Percentiles rank a stretch among this genome's conserved stretches.
These are phyloP conservation scores for Pachycephala philippinensis DNA, from an alignment of 2,113 vertebrate genomes.

Conservation along the genomic window DNA sequence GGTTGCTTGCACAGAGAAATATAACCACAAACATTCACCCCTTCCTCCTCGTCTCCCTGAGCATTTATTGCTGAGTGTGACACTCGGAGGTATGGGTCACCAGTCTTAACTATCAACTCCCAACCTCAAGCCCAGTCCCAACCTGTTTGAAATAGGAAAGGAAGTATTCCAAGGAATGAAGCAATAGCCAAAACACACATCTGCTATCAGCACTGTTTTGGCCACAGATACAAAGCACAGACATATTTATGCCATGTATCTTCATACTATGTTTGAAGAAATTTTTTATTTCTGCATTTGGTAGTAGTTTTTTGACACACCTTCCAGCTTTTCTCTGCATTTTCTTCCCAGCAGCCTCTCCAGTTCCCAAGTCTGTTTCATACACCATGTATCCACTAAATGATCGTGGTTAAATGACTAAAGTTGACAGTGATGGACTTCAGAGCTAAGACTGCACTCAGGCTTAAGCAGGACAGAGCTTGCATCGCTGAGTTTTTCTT, in stretches of 20 bases:
- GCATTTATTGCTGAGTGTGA: background rate
- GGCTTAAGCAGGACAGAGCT: constrained; percentile 5
- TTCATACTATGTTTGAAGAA: background rate
- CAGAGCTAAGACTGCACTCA: background rate
- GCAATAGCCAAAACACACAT: background rate
- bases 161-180: background rate
- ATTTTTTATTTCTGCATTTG: background rate
- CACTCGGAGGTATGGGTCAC: background rate
- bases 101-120: background rate
- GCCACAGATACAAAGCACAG: background rate
- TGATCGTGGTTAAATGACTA: background rate
- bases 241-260: background rate
- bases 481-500: background rate
- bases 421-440: constrained; percentile 39
- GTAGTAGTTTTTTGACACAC: background rate
- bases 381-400: background rate
- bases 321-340: background rate
- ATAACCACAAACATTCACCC: background rate
- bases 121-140: background rate
- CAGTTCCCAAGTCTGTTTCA: background rate
- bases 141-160: background rate
- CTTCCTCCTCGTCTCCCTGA: background rate
- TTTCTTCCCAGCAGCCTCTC: background rate
- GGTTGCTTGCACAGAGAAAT: background rate
- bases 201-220: background rate